Base-by-base conservation (phyloP, 2,888 invertebrate genomes). In the Acanthosepion pharaonis region DNA sequence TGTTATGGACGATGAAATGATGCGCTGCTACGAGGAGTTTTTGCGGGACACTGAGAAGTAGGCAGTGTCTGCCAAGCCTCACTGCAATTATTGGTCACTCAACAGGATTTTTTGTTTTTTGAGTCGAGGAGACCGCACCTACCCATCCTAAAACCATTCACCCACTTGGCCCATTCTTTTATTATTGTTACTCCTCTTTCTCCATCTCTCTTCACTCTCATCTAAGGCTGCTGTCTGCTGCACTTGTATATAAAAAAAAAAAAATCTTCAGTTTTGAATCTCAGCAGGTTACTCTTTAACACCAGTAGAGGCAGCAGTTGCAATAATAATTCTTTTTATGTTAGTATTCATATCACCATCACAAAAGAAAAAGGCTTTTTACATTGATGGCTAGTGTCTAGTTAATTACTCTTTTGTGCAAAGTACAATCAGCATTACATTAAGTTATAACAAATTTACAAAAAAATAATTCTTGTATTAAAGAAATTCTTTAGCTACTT, bases 1-100 rank as follows among this genome's bases (percentile, higher is more conserved):
- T 93, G 96, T 95, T 91, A 96, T 96, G 96, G 96, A 96, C 91
- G 96, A 96, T 51, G 96, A 96, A 94, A 96, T 96, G 95, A 96
- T 96, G 92, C 96, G 96, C 94, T 96, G 96, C 18, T 96, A 96
- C 95, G 96, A 96, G 94, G 96, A 96, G 94, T 96, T 96, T 94
- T 95, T 96, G 33, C 94, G 95, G 78, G n/a, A n/a, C 78, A 78
- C n/a, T 33, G 78, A 78, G 78, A 78, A 78, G 78, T 78, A 78
- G 78, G 78, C 78, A n/a, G n/a, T 15, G n/a, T 78, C n/a, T 78
- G 78, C n/a, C n/a, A 78, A 78, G 78, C n/a, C 78, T 33, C n/a
- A 78, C 78, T 78, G 78, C 78, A 78, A n/a, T 78, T 33, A 78
- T 78, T 78, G 78, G 78, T 78, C 78, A 78, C 78, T n/a, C 33